Percentiles rank a stretch among this genome's conserved stretches.
phyloP scores from a whole-genome alignment of 2,113 vertebrate genomes.

The Acrocephalus kingi region DNA sequence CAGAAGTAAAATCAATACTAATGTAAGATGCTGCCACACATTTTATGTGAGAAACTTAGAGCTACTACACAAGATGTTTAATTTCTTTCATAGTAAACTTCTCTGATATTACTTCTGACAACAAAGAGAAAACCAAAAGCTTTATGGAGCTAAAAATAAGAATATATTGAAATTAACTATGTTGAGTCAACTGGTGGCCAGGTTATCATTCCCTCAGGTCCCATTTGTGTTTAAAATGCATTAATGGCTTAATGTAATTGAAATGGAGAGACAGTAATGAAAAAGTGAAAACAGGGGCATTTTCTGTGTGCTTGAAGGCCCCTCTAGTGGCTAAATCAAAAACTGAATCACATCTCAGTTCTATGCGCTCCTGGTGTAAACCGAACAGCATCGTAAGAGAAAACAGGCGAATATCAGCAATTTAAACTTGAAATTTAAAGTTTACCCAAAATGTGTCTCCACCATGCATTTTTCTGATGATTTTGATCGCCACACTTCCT shows the following conservation, averaged over 20 bases:
- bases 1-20: not conserved
- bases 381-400: rapidly evolving
- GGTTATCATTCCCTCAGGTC: not conserved
- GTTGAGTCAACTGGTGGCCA: not conserved
- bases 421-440: not conserved
- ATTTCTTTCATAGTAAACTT: not conserved
- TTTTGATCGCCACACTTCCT: not conserved
- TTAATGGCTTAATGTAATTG: not conserved
- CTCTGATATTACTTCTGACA: not conserved
- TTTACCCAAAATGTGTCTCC: not conserved
- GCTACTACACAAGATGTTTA: not conserved
- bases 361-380: rapidly evolving
- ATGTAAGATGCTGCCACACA: rapidly evolving
- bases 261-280: not conserved
- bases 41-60: not conserved
- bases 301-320: not conserved
- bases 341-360: not conserved
- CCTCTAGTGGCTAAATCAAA: slow-evolving; percentile 43
- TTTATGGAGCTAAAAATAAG: not conserved
- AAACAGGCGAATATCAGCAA: rapidly evolving
- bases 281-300: not conserved
- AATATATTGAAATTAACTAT: not conserved
- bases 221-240: not conserved
- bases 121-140: not conserved
- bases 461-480: not conserved